Conservation (phyloP, 2,888 invertebrate genomes). For the Drosophila tanythrix region DNA sequence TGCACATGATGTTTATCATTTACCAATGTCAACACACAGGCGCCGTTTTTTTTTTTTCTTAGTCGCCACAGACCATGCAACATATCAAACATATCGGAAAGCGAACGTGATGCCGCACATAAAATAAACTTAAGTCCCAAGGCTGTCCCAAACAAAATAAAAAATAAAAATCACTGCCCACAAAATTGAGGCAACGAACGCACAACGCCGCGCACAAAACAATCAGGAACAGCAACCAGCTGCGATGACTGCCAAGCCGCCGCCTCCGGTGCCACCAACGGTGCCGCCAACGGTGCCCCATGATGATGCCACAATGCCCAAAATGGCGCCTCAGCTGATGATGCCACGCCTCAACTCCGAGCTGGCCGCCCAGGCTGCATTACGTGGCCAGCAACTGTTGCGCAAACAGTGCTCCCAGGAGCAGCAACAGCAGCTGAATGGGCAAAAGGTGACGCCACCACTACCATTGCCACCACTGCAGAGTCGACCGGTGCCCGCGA, state of each 20-base stretch:
- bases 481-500: constrained; percentile 83
- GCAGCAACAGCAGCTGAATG: constrained; percentile 34
- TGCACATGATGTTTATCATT: constrained; percentile 59
- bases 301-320: constrained; percentile 63
- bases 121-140: constrained; percentile 38
- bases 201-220: constrained; percentile 51
- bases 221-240: constrained; percentile 10
- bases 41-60: constrained; percentile 16
- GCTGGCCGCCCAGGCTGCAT: constrained; percentile 84
- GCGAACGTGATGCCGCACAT: constrained; percentile 55
- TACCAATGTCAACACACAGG: constrained; percentile 70
- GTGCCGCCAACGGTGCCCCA: constrained; percentile 51
- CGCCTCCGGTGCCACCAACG: constrained; percentile 66
- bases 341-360: constrained; percentile 84
- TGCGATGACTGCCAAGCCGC: constrained; percentile 75
- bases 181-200: constrained; percentile 9
- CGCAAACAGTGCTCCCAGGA: constrained; percentile 82
- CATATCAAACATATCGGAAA: constrained; percentile 45
- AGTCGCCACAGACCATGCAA: constrained; percentile 42
- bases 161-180: background rate
- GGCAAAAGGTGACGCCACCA: constrained; percentile 59
- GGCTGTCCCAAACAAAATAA: constrained; percentile 6
- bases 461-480: constrained; percentile 73
- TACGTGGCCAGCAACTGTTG: constrained; percentile 83
- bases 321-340: constrained; percentile 80